These are phyloP conservation scores for Dendrocincla tyrannina DNA, from an alignment of 2,797 vertebrate genomes.

Conservation along the genomic window DNA sequence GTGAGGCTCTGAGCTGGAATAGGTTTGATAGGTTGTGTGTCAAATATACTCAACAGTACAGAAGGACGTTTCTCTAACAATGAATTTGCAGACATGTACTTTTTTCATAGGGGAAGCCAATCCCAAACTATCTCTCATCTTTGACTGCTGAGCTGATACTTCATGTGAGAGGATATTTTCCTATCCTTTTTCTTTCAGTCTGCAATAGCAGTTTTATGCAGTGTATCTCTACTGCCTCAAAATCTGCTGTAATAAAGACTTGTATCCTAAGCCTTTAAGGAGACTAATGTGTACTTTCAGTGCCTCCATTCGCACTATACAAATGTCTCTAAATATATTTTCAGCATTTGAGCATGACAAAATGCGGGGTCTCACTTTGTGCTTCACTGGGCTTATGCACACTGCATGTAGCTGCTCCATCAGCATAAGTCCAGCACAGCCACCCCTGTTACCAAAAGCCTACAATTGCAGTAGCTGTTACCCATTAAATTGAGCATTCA, in stretches of 20 bases:
- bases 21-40: neutral
- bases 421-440: neutral
- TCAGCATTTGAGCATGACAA: neutral
- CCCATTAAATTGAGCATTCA: neutral
- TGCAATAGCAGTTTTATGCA: neutral
- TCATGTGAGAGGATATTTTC: neutral
- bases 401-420: neutral
- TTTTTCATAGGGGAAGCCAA: neutral
- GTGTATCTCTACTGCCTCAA: neutral
- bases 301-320: neutral
- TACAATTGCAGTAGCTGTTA: neutral
- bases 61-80: neutral
- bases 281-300: fast-evolving
- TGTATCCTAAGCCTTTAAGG: neutral
- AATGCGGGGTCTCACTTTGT: neutral
- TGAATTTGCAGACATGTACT: neutral
- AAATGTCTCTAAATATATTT: neutral
- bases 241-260: neutral
- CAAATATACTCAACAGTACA: neutral
- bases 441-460: neutral
- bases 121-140: neutral
- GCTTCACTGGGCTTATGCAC: neutral
- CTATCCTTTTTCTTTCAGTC: neutral
- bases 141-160: neutral
- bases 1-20: neutral